Percentiles rank a stretch among this genome's conserved stretches.
phyloP scores from a whole-genome alignment of 2,113 vertebrate genomes.

The Misgurnus anguillicaudatus region DNA sequence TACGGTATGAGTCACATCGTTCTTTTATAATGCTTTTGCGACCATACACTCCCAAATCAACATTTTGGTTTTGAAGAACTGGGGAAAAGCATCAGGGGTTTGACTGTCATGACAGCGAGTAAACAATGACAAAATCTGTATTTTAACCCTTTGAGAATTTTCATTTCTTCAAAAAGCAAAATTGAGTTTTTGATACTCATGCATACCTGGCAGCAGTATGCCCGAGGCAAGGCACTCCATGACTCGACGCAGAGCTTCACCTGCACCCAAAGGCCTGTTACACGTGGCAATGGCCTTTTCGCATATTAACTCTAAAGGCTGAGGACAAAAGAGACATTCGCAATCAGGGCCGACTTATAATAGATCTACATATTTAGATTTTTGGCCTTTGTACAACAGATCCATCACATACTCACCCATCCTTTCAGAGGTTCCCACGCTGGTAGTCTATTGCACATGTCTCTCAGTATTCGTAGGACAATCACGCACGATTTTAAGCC shows the following conservation, averaged over 20 bases:
- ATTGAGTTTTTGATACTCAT: not conserved
- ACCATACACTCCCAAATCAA: too few relatives aligned
- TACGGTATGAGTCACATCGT: too few relatives aligned
- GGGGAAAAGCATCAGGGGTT: too few relatives aligned
- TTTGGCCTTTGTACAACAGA: not conserved
- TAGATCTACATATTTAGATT: not conserved
- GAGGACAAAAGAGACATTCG: not conserved
- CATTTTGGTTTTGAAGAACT: too few relatives aligned
- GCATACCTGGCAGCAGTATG: slow-evolving; percentile 92
- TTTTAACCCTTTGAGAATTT: too few relatives aligned
- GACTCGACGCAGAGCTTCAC: slow-evolving; percentile 95
- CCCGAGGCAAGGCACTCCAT: slow-evolving; percentile 98
- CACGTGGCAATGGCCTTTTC: slow-evolving; percentile 99
- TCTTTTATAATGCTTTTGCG: too few relatives aligned
- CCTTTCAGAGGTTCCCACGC: slow-evolving; percentile 97
- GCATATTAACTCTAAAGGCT: slow-evolving; percentile 98
- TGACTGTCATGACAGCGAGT: too few relatives aligned
- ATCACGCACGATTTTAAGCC: slow-evolving; percentile 99
- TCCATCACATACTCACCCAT: slow-evolving; percentile 87
- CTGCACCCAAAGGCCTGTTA: slow-evolving; percentile 95
- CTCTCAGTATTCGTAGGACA: slow-evolving; percentile 95
- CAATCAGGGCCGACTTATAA: not conserved
- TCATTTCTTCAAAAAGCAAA: too few relatives aligned
- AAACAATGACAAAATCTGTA: too few relatives aligned
- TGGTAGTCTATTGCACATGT: slow-evolving; percentile 98